phyloP scores from a whole-genome alignment of 2,888 invertebrate species.

The Catocala fraxini region DNA sequence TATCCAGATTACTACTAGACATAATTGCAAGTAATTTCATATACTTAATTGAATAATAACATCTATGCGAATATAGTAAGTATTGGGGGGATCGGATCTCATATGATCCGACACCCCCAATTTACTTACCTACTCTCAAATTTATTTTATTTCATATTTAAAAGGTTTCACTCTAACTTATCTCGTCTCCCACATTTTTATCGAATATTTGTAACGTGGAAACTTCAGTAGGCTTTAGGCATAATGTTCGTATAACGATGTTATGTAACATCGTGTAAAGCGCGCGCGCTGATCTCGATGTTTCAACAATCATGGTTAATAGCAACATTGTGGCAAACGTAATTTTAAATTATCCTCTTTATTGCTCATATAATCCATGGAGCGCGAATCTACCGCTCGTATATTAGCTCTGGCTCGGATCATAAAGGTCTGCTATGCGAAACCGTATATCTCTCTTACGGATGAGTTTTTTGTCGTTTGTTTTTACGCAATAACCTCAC shows the following conservation, averaged over 20 bases:
- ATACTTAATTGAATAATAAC: no score
- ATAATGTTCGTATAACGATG: conserved; percentile 24
- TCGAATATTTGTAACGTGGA: conserved; percentile 50
- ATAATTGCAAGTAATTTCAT: no score
- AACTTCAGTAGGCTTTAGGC: conserved; percentile 37
- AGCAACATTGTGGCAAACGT: conserved; percentile 74
- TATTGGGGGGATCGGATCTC: no score
- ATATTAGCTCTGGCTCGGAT: conserved; percentile 74
- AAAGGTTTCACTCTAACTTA: conserved; percentile 13
- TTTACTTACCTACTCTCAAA: conserved; percentile 8
- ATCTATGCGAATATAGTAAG: no score
- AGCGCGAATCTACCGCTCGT: conserved; percentile 75
- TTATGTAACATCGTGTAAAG: conserved; percentile 47
- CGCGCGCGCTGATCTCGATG: conserved; percentile 44
- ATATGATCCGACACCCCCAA: no score
- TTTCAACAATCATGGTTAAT: conserved; percentile 71
- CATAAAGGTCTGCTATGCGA: conserved; percentile 76
- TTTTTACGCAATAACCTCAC: conserved; percentile 82
- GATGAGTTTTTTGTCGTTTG: conserved; percentile 80
- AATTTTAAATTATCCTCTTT: conserved; percentile 82
- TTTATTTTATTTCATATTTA: conserved; percentile 24
- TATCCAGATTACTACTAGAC: no score
- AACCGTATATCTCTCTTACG: conserved; percentile 75
- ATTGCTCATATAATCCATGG: conserved; percentile 77
- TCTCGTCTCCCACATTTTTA: conserved; percentile 48